A percentile compares a stretch with the other conserved stretches of the same genome.
Conservation (phyloP, 2,888 invertebrate species). For the Mesorhabditis spiculigera region DNA sequence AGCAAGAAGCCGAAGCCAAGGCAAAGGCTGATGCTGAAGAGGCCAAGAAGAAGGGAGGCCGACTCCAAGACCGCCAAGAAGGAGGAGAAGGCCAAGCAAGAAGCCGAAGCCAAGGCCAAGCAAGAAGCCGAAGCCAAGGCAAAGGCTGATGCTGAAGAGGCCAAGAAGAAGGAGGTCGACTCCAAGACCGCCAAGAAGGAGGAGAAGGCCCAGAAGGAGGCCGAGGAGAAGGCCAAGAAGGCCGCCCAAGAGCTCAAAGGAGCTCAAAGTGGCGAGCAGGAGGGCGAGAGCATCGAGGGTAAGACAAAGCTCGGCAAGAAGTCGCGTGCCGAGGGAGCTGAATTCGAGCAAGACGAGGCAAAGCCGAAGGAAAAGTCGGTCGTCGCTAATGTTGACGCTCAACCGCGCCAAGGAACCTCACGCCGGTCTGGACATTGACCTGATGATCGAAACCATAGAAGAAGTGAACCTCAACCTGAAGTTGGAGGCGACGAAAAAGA, state of each 20-base stretch:
- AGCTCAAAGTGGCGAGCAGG: background rate
- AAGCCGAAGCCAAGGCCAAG: background rate
- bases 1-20: background rate
- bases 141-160: conserved; percentile 8
- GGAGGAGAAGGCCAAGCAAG: background rate
- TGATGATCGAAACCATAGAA: conserved; percentile 1
- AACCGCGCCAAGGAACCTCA: too few relatives aligned
- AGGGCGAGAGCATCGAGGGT: background rate
- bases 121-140: background rate
- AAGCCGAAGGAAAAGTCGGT: background rate
- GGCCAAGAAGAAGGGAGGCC: background rate
- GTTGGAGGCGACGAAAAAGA: background rate
- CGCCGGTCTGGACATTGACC: background rate
- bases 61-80: background rate
- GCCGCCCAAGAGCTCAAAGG: background rate
- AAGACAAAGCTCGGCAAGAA: background rate
- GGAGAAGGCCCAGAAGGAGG: conserved; percentile 8
- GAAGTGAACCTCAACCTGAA: background rate
- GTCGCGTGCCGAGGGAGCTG: background rate
- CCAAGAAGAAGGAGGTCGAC: conserved; percentile 14
- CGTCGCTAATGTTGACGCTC: background rate
- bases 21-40: background rate
- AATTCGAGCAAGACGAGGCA: background rate
- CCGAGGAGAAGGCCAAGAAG: background rate
- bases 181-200: conserved; percentile 18